Conservation (phyloP, 2,888 invertebrate genomes). For the Shargacucullia verbasci region DNA sequence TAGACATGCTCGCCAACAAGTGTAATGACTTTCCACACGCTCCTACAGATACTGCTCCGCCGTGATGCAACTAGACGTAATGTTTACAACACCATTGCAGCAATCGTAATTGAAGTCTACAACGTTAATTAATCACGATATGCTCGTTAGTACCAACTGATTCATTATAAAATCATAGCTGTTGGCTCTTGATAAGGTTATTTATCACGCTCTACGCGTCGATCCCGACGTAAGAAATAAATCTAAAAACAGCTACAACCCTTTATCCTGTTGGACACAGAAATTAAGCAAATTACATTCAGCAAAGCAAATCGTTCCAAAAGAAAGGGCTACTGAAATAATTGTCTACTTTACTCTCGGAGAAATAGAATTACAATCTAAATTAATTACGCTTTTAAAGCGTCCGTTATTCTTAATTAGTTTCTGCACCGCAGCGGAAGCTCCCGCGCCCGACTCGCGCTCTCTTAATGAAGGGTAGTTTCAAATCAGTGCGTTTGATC, state of each 20-base stretch:
- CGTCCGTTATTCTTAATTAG: slow-evolving; percentile 90
- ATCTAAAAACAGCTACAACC: slow-evolving; percentile 64
- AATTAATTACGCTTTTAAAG: slow-evolving; percentile 89
- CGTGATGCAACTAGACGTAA: slow-evolving; percentile 35
- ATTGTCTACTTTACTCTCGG: slow-evolving; percentile 88
- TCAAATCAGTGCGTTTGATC: slow-evolving; percentile 89
- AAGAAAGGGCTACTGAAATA: slow-evolving; percentile 89
- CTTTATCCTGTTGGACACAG: slow-evolving; percentile 81
- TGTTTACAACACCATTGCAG: slow-evolving; percentile 51
- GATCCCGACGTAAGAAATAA: slow-evolving; percentile 55
- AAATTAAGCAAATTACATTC: slow-evolving; percentile 87
- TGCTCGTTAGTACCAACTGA: slow-evolving; percentile 54
- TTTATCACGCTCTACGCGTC: slow-evolving; percentile 42
- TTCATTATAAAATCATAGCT: slow-evolving; percentile 57
- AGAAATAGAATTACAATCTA: slow-evolving; percentile 90
- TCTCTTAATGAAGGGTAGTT: slow-evolving; percentile 89
- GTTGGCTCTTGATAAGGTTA: slow-evolving; percentile 39
- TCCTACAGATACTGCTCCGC: slow-evolving; percentile 41
- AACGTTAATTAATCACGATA: slow-evolving; percentile 59
- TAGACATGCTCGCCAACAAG: slow-evolving; percentile 72
- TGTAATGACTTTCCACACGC: slow-evolving; percentile 74
- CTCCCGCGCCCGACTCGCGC: slow-evolving; percentile 80
- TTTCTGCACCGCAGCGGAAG: slow-evolving; percentile 89
- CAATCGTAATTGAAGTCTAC: slow-evolving; percentile 57
- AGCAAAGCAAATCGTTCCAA: slow-evolving; percentile 85